Conservation (phyloP, 2,888 invertebrate species). For the Sarcophaga carnaria region DNA sequence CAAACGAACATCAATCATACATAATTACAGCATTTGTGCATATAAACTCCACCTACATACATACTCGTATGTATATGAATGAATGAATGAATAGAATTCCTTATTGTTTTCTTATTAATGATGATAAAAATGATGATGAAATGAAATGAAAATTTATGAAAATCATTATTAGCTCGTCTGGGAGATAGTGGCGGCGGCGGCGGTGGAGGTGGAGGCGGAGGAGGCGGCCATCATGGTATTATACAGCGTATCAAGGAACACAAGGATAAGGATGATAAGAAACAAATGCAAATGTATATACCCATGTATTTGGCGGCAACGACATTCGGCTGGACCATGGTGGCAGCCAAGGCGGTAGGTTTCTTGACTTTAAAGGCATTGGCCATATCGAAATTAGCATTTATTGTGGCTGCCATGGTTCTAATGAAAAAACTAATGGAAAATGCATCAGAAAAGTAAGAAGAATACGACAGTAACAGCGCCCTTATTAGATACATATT, state of each 20-base stretch:
- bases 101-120: not conserved
- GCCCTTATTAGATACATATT: not conserved
- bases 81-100: not conserved
- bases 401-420: conserved; percentile 85
- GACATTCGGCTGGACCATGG: conserved; percentile 85
- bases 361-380: conserved; percentile 87
- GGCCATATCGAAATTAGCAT: conserved; percentile 87
- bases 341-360: conserved; percentile 85
- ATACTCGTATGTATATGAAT: not conserved
- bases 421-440: conserved; percentile 85
- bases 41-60: not conserved
- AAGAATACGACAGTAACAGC: not conserved
- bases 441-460: conserved; percentile 82
- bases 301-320: conserved; percentile 88
- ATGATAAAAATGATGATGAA: not conserved
- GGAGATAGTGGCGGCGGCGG: conserved; percentile 71
- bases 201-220: conserved; percentile 55
- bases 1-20: conserved; percentile 36
- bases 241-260: conserved; percentile 73
- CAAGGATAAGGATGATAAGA: conserved; percentile 83
- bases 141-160: conserved; percentile 5
- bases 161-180: conserved; percentile 49
- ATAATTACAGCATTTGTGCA: not conserved
- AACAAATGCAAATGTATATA: conserved; percentile 85
- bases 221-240: conserved; percentile 77